These are phyloP conservation scores for Centropus bengalensis DNA, from an alignment of 2,113 vertebrate species.

Conservation along the genomic window DNA sequence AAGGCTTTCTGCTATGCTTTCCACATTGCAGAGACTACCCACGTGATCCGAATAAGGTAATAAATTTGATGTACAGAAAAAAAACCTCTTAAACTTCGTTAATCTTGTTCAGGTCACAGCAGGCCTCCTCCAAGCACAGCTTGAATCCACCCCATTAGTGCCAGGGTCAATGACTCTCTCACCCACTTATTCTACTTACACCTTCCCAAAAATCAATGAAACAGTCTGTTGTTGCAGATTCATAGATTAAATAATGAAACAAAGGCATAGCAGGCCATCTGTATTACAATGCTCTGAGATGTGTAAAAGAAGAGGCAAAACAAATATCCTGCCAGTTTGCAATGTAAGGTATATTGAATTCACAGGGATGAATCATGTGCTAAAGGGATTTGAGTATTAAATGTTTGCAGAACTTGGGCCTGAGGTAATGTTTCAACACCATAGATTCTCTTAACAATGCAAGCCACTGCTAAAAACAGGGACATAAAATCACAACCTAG, in stretches of 20 bases:
- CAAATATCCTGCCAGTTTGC: conserved; percentile 8
- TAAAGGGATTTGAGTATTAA: not conserved
- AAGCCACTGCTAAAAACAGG: not conserved
- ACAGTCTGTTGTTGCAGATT: conserved; percentile 22
- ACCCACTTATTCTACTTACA: not conserved
- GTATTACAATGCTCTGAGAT: not conserved
- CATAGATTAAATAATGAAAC: conserved; percentile 43
- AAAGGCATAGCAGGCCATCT: conserved; percentile 31
- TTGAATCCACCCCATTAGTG: conserved; percentile 32
- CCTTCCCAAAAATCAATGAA: conserved; percentile 56
- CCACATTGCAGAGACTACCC: not conserved
- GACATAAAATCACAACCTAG: not conserved
- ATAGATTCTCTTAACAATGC: not conserved
- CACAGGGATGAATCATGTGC: not conserved
- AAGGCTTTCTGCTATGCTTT: conserved; percentile 34
- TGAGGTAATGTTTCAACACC: not conserved
- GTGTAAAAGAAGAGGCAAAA: conserved; percentile 14
- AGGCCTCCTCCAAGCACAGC: conserved; percentile 9
- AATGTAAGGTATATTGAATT: conserved; percentile 1
- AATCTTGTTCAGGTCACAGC: conserved; percentile 54
- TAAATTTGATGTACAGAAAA: conserved; percentile 61
- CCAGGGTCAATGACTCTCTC: conserved; percentile 35
- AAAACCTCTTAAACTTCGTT: conserved; percentile 24
- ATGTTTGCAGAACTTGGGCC: not conserved
- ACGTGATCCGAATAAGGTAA: conserved; percentile 28